Percentiles rank a stretch among this genome's conserved stretches.
Conservation (phyloP, 2,113 vertebrate genomes). For the Myanophis thanlyinensis region DNA sequence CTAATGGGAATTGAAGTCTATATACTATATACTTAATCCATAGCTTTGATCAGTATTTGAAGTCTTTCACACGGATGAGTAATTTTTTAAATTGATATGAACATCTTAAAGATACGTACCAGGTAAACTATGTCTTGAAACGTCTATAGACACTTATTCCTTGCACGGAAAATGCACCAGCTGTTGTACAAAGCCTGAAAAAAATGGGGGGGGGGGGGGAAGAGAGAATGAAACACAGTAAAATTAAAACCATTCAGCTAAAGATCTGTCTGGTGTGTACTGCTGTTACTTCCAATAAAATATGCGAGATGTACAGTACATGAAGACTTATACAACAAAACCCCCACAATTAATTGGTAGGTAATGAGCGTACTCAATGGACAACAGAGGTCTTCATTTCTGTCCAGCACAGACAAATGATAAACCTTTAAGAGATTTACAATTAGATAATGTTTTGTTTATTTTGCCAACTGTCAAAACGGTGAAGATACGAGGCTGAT, state of each 20-base stretch:
- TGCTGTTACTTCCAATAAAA: not conserved
- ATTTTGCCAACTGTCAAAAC: not conserved
- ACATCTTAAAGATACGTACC: conserved; percentile 60
- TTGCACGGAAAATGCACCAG: conserved; percentile 26
- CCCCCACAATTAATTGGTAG: not conserved
- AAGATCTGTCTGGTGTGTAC: not conserved
- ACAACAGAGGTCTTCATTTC: not conserved
- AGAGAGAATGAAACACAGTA: conserved; percentile 19
- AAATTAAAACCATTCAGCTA: not conserved
- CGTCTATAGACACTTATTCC: conserved; percentile 37
- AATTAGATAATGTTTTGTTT: not conserved
- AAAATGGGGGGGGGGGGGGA: no score
- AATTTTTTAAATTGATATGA: conserved; percentile 16
- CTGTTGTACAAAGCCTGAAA: conserved; percentile 55
- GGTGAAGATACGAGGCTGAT: not conserved
- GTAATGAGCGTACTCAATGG: not conserved
- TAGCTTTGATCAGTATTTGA: not conserved
- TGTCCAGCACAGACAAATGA: not conserved
- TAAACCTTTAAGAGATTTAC: not conserved
- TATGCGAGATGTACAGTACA: not conserved
- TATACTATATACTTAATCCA: not conserved
- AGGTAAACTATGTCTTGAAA: conserved; percentile 48
- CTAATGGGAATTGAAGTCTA: not conserved
- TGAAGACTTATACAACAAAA: not conserved
- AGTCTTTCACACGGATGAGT: not conserved